phyloP scores from a whole-genome alignment of 2,113 vertebrate genomes.

The Apaloderma vittatum region DNA sequence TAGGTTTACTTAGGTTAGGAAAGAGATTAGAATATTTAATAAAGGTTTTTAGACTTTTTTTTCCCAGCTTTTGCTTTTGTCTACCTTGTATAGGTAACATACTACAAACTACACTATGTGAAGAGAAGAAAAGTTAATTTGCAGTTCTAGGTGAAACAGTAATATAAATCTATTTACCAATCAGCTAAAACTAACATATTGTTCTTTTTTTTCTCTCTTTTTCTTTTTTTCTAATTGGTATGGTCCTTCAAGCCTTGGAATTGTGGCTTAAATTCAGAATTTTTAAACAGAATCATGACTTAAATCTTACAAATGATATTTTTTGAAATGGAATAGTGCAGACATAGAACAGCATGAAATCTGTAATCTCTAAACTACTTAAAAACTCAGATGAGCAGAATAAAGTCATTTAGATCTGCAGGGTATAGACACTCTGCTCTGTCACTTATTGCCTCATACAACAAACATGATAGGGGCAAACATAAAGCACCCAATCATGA shows the following conservation, averaged over 20 bases:
- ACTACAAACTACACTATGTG: neutral
- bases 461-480: neutral
- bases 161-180: neutral
- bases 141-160: neutral
- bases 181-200: neutral
- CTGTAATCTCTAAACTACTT: neutral
- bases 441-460: neutral
- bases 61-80: neutral
- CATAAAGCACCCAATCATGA: neutral
- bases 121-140: neutral
- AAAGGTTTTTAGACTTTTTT: neutral
- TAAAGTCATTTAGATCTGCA: neutral
- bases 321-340: neutral
- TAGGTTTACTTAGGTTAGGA: neutral
- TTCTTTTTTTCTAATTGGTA: neutral
- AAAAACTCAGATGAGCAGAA: neutral
- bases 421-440: neutral
- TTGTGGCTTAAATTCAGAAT: neutral
- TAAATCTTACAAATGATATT: neutral
- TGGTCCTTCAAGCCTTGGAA: neutral
- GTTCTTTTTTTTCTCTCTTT: fast-evolving
- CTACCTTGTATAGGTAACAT: neutral
- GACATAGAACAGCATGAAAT: neutral
- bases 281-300: neutral
- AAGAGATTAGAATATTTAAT: neutral